These are phyloP conservation scores for Phyllopteryx taeniolatus DNA, from an alignment of 2,113 vertebrate species.

Conservation along the genomic window DNA sequence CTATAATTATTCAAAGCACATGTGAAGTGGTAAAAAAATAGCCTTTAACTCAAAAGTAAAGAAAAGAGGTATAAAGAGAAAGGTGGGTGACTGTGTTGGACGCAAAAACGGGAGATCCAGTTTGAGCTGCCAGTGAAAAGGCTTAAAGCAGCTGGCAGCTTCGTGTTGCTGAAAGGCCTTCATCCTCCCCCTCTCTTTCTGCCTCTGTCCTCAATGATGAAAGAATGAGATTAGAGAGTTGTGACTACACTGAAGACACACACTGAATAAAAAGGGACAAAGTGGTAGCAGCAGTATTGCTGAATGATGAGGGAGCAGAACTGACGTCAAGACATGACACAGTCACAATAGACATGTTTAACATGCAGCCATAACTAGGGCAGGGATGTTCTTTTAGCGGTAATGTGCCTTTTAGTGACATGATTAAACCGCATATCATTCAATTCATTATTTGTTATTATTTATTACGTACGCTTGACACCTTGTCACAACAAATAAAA, in stretches of 20 bases:
- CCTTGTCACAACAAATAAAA: background rate
- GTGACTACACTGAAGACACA: conserved; percentile 17
- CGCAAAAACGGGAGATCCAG: conserved; percentile 36
- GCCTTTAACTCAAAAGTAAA: conserved; percentile 21
- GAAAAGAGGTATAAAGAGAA: conserved; percentile 3
- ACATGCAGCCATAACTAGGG: background rate
- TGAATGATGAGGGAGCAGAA: background rate
- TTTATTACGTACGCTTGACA: background rate
- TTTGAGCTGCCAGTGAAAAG: conserved; percentile 47
- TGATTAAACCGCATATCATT: background rate
- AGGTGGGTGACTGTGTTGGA: conserved; percentile 30
- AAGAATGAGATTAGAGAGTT: conserved; percentile 44
- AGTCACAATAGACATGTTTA: background rate
- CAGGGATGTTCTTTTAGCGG: conserved; percentile 2
- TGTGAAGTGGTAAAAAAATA: conserved; percentile 29
- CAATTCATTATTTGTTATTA: background rate
- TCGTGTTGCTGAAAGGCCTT: conserved; percentile 43
- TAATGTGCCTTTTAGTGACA: background rate
- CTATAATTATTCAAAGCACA: conserved; percentile 32
- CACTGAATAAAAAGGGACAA: conserved; percentile 10
- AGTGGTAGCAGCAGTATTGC: conserved; percentile 5
- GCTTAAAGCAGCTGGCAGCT: conserved; percentile 57
- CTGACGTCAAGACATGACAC: conserved; percentile 15
- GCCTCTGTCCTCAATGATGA: conserved; percentile 40
- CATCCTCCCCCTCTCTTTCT: conserved; percentile 38